Evolutionary conservation across 2,113 vertebrate genomes (phyloP), one percentile per base, ranked within the genome.

Genomic region (Carettochelys insculpta): DNA sequence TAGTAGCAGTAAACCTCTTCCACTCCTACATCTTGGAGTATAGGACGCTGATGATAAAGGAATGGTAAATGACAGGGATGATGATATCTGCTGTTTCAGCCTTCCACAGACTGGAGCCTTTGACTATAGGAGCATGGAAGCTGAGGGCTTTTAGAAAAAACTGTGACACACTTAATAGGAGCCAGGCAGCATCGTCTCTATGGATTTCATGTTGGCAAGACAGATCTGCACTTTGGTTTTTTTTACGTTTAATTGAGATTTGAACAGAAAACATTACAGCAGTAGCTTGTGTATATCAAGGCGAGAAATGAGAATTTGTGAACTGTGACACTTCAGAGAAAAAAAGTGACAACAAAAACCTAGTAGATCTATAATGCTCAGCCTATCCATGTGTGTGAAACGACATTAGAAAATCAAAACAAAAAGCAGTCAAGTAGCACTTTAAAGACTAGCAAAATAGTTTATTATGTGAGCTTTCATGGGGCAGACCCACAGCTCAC

Each of bases 51-150:
- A n/a, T n/a, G n/a, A n/a, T n/a, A n/a, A 43, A 90, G 41, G 84
- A 82, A 89, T 73, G 4, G 82, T 47, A 77, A 82, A 75, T 82
- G 68, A 79, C 90, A 90, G 50, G 31, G 5, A 22, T 79, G 14
- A 11, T 77, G 34, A 29, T 78, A 81, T 22, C 11, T 91, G 82
- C 52, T 75, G 2, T 85, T 95, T 78, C 48, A 76, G 71, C 75
- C 71, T 79, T 92, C n/a, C n/a, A 22, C 88, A 0, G 77, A 93
- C 81, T 83, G 73, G 71, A 94, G 84, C 80, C n/a, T n/a, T n/a
- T n/a, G n/a, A n/a, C 90, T 25, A 47, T 51, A 89, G 43, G 2
- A 80, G 61, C 61, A 4, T 65, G 11, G 8, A 13, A 45, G 4
- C 41, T 93, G 76, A 71, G 68, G 90, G 45, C 82, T 75, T 73